Percentiles rank a stretch among this genome's conserved stretches.
Evolutionary conservation across 2,113 vertebrate genomes (phyloP).

Genomic region (Leptobrachium leishanense): DNA sequence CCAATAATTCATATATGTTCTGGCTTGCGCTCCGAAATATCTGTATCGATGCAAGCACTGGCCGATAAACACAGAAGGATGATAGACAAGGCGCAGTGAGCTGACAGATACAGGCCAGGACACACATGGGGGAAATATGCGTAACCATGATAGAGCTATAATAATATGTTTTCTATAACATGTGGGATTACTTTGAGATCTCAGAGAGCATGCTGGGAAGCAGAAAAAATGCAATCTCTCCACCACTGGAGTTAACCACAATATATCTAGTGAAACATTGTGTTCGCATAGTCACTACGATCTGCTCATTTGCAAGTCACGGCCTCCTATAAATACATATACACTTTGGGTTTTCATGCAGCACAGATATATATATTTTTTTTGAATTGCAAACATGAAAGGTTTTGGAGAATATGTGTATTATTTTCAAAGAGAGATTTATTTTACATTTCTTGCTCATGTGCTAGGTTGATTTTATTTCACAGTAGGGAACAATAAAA

Average conservation of each 20-base stretch:
- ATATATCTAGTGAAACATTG: not conserved
- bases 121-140: no score
- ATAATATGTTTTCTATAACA: no score
- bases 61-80: no score
- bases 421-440: slow-evolving; percentile 18
- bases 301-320: not conserved
- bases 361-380: not conserved
- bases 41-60: no score
- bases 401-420: slow-evolving; percentile 14
- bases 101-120: no score
- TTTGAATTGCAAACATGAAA: not conserved
- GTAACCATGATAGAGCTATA: no score
- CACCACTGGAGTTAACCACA: not conserved
- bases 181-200: not conserved
- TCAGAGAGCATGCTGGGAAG: not conserved
- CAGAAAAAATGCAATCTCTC: not conserved
- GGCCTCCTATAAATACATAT: not conserved
- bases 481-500: slow-evolving; percentile 32
- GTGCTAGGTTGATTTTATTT: slow-evolving; percentile 33
- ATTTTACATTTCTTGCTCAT: slow-evolving; percentile 9
- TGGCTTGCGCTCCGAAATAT: no score
- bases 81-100: no score
- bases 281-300: not conserved
- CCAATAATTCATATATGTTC: no score
- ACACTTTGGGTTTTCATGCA: not conserved